Base-by-base conservation (phyloP, 1,140 invertebrate genomes). In the Panulirus ornatus region DNA sequence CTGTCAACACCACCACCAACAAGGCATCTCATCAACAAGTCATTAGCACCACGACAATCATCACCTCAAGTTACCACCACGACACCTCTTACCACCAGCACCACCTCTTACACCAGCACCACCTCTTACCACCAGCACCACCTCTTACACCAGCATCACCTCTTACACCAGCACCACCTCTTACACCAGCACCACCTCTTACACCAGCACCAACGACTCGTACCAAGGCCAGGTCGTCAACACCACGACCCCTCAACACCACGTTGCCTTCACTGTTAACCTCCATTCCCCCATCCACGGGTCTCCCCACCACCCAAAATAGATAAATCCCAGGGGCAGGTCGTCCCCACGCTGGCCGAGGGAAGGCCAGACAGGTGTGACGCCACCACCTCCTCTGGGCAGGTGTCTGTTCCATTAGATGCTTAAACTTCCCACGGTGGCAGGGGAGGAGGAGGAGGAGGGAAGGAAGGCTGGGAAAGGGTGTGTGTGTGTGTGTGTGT, bases 351-450 rank as follows among this genome's bases (percentile, higher is more conserved):
- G 58, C n/a, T 27, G 8, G 58, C 58, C 14, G 58, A 66, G 58
- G 58, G 58, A 27, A 66, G 58, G 30, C n/a, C n/a, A 3, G n/a
- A 66, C 58, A 66, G 58, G 58, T 66, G 58, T 66, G 58, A 66
- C 58, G 58, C 58, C 58, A 66, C 6, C 58, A 66, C 30, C 58
- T 66, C 58, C 27, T 66, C 58, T 66, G 58, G 27, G 58, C 58
- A 66, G 58, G 58, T 66, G 58, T 66, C 58, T 66, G 58, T 66
- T 66, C 58, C 58, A 66, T 66, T 66, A 66, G n/a, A 66, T 66
- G 58, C 58, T 66, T 66, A 66, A 75, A 40, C 36, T 75, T 40
- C 40, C 16, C 40, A 75, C 27, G 40, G 36, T 40, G 38, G 44
- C 40, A 83, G 58, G 42, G 42, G 34, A 36, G 40, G 42, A 58